These are phyloP conservation scores for Pseudolaguvia tuberculata DNA, from an alignment of 2,113 vertebrate genomes.

Conservation along the genomic window DNA sequence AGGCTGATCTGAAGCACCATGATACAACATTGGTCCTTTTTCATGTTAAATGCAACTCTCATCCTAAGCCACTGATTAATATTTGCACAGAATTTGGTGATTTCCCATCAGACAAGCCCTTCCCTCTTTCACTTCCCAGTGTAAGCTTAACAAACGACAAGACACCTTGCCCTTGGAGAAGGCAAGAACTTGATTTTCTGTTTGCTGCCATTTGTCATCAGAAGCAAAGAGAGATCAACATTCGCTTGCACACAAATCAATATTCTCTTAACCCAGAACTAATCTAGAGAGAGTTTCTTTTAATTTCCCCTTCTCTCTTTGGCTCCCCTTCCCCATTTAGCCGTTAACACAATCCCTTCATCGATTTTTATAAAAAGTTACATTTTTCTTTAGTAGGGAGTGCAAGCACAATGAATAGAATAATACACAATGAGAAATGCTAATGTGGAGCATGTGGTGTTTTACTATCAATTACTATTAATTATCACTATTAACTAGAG, in stretches of 20 bases:
- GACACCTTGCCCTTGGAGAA: constrained; percentile 82
- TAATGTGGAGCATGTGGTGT: constrained; percentile 82
- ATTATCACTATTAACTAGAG: too few relatives aligned
- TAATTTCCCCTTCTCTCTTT: constrained; percentile 82
- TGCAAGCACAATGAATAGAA: constrained; percentile 59
- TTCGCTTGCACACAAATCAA: constrained; percentile 96
- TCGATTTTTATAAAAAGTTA: constrained; percentile 33
- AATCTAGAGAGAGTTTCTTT: constrained; percentile 83
- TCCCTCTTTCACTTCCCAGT: constrained; percentile 1
- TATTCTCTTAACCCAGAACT: constrained; percentile 95
- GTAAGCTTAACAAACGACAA: constrained; percentile 28
- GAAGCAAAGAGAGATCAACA: constrained; percentile 95
- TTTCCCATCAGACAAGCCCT: constrained; percentile 70
- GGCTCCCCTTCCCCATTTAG: constrained; percentile 47
- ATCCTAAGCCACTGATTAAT: constrained; percentile 19
- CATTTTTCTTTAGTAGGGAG: constrained; percentile 67
- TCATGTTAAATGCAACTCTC: constrained; percentile 7
- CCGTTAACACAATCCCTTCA: constrained; percentile 30
- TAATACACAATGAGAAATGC: constrained; percentile 86
- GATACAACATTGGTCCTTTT: background rate
- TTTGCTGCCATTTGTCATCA: constrained; percentile 95
- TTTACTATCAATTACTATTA: too few relatives aligned
- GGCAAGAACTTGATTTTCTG: constrained; percentile 78
- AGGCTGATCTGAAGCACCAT: background rate
- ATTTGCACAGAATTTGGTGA: constrained; percentile 42